Base-by-base conservation (phyloP, 1,140 invertebrate genomes). In the Diorhabda carinulata region DNA sequence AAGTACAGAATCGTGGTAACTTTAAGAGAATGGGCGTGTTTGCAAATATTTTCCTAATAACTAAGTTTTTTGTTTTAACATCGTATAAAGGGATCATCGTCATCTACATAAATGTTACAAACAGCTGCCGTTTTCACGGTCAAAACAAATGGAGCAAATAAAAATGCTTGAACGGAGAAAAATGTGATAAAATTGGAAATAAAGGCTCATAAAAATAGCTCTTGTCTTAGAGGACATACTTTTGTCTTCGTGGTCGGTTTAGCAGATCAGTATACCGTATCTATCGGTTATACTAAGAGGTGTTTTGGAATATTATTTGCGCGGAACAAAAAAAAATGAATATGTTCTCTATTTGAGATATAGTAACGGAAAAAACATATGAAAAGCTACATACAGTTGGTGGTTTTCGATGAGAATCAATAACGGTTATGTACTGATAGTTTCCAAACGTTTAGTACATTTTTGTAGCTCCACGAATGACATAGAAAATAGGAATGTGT, bases 221-320 rank as follows among this genome's bases (percentile, higher is more conserved):
- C 47, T 52, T 8, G 47, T 52, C 47, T 6, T 52, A 3, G 47
- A 52, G 47, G 47, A 52, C n/a, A 52, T 52, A 6, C n/a, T 52
- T 52, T 52, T 52, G 47, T 52, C 47, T 52, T 52, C 47, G 47
- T 52, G 47, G 47, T 52, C 47, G 47, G 47, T 52, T 52, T 52
- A n/a, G 47, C 47, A 52, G 47, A 52, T 52, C 47, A 4, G 6
- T 52, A n/a, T n/a, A 52, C 47, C 47, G 47, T 52, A 52, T 52
- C 47, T 52, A 52, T 52, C 47, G 47, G 47, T 6, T 52, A 8
- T 52, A 52, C 47, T 52, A n/a, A n/a, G 4, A 52, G 6, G n/a
- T 52, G 6, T 52, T 8, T 52, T 52, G 6, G 47, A 52, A 52
- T 52, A 52, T 52, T 52, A 52, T 52, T 52, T 52, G 6, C 6